Evolutionary conservation across 2,888 invertebrate genomes (phyloP).

Genomic region (Cremastobaeus sp.): DNA sequence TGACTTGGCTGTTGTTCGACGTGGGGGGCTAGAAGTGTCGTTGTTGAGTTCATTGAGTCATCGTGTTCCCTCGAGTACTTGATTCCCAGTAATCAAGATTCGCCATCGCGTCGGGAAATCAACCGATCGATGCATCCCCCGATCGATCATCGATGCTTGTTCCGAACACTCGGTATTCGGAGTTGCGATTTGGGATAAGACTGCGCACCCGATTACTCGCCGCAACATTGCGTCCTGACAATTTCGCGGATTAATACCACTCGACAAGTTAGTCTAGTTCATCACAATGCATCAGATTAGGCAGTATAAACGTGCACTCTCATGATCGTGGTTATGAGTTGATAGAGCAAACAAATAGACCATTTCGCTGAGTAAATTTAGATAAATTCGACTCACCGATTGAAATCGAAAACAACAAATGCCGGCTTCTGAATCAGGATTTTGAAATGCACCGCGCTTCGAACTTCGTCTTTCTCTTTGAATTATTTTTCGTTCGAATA

Average conservation of each 20-base stretch:
- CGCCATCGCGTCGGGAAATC: conserved; percentile 62
- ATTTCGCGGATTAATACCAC: conserved; percentile 18
- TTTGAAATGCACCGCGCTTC: not conserved
- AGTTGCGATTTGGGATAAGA: conserved; percentile 39
- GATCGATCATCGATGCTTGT: conserved; percentile 64
- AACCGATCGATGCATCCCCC: conserved; percentile 54
- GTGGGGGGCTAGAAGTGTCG: conserved; percentile 56
- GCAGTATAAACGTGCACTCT: not conserved
- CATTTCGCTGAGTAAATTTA: too few relatives aligned
- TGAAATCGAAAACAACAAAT: too few relatives aligned
- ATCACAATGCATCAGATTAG: too few relatives aligned
- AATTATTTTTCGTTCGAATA: too few relatives aligned
- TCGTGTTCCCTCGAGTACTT: conserved; percentile 52
- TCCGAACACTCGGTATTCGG: conserved; percentile 23
- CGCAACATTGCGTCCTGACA: conserved; percentile 26
- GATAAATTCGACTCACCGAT: too few relatives aligned
- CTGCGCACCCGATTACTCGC: conserved; percentile 16
- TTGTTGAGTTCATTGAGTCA: conserved; percentile 64
- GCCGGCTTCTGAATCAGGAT: not conserved
- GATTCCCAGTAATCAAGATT: conserved; percentile 53
- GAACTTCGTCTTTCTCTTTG: too few relatives aligned
- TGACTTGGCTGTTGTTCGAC: conserved; percentile 67
- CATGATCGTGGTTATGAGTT: not conserved
- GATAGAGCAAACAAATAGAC: too few relatives aligned
- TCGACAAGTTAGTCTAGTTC: too few relatives aligned